phyloP scores from a whole-genome alignment of 1,140 invertebrate genomes.

The Heliconius melpomene region DNA sequence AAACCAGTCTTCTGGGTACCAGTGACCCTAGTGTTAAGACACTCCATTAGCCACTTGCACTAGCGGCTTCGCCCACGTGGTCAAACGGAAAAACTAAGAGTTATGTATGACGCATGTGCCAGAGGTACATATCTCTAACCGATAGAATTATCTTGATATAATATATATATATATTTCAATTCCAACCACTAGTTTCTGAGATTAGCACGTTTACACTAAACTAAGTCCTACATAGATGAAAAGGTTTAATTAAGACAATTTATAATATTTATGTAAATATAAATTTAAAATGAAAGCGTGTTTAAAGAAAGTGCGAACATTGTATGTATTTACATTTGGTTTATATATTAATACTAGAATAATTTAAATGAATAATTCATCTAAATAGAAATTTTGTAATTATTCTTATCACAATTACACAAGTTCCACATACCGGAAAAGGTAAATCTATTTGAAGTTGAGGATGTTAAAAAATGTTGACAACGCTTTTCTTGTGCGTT shows the following conservation, averaged over 20 bases:
- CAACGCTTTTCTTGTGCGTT: constrained; percentile 36
- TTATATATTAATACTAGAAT: neutral
- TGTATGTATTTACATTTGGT: constrained; percentile 5
- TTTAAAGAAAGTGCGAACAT: neutral
- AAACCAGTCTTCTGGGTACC: no score
- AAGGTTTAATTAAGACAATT: neutral
- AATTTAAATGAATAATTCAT: constrained; percentile 14
- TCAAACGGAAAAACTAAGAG: no score
- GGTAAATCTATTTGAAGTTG: constrained; percentile 36
- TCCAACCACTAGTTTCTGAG: no score
- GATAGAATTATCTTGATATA: no score
- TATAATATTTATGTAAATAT: neutral
- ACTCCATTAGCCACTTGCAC: no score
- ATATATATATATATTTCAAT: no score
- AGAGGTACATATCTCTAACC: no score
- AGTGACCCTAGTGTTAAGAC: no score
- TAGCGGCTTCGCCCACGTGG: no score
- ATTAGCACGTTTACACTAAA: no score
- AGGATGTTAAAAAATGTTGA: constrained; percentile 33
- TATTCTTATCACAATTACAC: constrained; percentile 25
- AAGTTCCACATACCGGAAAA: constrained; percentile 35
- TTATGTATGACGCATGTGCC: no score
- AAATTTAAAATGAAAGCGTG: neutral
- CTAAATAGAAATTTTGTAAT: constrained; percentile 16
- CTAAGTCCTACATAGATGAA: no score